phyloP scores from a whole-genome alignment of 1,140 invertebrate species.

The Phymorhynchus buccinoides region DNA sequence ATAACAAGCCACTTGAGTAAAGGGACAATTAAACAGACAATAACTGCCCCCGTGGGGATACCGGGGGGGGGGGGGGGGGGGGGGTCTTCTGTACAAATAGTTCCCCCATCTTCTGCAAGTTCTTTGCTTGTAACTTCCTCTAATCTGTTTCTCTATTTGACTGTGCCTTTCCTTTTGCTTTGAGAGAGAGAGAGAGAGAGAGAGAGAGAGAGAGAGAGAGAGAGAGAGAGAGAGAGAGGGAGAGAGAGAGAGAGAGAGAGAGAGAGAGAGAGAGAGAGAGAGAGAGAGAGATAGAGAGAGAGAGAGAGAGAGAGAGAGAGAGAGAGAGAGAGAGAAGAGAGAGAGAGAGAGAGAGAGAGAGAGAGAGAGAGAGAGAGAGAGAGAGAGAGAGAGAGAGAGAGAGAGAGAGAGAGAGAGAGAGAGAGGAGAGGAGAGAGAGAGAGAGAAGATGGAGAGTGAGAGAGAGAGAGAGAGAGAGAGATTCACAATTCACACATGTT shows the following conservation, averaged over 20 bases:
- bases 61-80: too few species aligned
- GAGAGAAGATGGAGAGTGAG: too few species aligned
- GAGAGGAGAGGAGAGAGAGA: neutral
- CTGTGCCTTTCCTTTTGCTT: too few species aligned
- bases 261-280: neutral
- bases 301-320: neutral
- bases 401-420: neutral
- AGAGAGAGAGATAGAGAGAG: too few species aligned
- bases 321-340: constrained; percentile 6
- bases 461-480: constrained; percentile 1
- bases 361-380: neutral
- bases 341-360: neutral
- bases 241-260: neutral
- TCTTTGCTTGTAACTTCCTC: too few species aligned
- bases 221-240: neutral
- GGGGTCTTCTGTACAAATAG: too few species aligned
- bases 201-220: constrained; percentile 25
- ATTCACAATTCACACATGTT: too few species aligned
- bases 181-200: too few species aligned
- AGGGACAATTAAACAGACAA: neutral
- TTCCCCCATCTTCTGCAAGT: too few species aligned
- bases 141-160: too few species aligned
- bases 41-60: too few species aligned
- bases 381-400: neutral
- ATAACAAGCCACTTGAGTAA: too few species aligned